These are phyloP conservation scores for Marmota flaviventris DNA, from an alignment of 2,113 vertebrate species.

Conservation along the genomic window DNA sequence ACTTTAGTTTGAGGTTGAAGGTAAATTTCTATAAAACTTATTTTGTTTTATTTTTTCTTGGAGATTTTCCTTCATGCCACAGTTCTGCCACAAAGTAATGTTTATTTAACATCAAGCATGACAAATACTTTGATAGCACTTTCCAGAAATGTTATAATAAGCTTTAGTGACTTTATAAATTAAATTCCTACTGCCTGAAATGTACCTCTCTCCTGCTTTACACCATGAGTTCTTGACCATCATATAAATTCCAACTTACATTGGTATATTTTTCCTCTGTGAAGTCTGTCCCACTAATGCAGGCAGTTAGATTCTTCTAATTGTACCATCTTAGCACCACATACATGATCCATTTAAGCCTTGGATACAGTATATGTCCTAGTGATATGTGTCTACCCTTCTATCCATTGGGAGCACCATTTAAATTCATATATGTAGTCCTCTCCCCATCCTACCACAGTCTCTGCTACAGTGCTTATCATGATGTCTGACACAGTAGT, in stretches of 20 bases:
- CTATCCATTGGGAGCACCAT: neutral
- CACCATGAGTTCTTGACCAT: neutral
- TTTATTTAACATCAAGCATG: neutral
- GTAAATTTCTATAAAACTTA: constrained; percentile 16
- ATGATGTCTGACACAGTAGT: neutral
- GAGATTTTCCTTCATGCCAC: neutral
- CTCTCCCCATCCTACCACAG: neutral
- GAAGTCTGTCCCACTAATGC: neutral
- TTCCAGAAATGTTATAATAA: constrained; percentile 36
- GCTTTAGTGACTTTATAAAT: constrained; percentile 5
- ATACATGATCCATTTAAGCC: neutral
- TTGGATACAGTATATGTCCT: neutral
- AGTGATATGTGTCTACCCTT: neutral
- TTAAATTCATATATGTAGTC: neutral
- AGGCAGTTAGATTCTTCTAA: neutral
- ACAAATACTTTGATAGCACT: neutral
- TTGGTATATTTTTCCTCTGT: neutral
- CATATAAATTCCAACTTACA: neutral
- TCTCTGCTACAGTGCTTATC: neutral
- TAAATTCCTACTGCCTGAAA: neutral
- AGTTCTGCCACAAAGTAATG: neutral
- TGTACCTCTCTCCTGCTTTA: neutral
- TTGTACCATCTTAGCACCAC: neutral
- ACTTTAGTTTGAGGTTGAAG: constrained; percentile 3
- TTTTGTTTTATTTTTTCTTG: neutral